Evolutionary conservation across 2,797 vertebrate genomes (phyloP).

Genomic region (Taeniopygia guttata): DNA sequence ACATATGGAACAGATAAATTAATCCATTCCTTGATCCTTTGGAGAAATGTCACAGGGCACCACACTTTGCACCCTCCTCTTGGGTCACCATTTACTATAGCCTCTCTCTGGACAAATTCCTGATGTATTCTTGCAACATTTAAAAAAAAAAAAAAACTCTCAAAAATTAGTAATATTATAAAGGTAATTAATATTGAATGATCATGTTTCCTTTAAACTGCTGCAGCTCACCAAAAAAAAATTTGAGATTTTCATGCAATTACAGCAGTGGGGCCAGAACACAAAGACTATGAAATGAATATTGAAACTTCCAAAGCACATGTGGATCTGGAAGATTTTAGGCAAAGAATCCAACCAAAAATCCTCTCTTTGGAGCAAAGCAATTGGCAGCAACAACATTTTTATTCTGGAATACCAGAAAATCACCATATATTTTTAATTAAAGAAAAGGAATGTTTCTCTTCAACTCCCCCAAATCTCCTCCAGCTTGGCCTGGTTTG

Average conservation of each 20-base stretch:
- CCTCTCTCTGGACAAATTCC: neutral
- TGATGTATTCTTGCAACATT: neutral
- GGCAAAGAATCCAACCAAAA: neutral
- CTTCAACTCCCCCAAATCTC: neutral
- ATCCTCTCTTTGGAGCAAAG: neutral
- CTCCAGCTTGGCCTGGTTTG: neutral
- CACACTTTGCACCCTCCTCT: too few relatives aligned
- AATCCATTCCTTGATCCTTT: neutral
- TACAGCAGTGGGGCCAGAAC: neutral
- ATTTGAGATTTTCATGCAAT: neutral
- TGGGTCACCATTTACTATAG: too few relatives aligned
- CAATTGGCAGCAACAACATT: neutral
- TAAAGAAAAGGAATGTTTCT: neutral
- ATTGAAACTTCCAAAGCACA: neutral
- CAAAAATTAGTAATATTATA: neutral
- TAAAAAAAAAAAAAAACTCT: neutral
- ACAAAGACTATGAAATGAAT: neutral
- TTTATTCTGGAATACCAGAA: constrained; percentile 17
- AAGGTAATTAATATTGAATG: neutral
- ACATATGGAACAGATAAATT: neutral
- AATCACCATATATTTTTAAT: constrained; percentile 15
- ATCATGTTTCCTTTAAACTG: neutral
- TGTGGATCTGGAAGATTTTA: neutral
- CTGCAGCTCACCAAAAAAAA: neutral
- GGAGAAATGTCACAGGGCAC: neutral